A percentile compares a stretch with the other conserved stretches of the same genome.
Conservation (phyloP, 35 echinoderm and acorn worm species). For the Hemicentrotus pulcherrimus region DNA sequence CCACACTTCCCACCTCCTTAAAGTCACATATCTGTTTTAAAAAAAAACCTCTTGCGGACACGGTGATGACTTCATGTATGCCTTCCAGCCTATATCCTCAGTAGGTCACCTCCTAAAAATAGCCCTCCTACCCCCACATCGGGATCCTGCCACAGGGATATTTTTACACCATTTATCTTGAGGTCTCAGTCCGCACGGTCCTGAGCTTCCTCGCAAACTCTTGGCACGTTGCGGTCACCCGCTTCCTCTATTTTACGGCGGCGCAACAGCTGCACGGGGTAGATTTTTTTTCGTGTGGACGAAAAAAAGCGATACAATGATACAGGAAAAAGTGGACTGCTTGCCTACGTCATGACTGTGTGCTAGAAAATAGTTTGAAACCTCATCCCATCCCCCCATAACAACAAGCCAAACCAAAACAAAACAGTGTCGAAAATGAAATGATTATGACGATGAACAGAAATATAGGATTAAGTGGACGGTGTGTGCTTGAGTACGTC, state of each 20-base stretch:
- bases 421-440: background rate
- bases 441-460: background rate
- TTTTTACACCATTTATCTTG: background rate
- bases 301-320: background rate
- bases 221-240: background rate
- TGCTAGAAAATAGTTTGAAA: background rate
- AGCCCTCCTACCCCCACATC: background rate
- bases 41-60: too few species aligned
- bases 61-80: background rate
- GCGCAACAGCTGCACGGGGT: background rate
- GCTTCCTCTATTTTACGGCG: background rate
- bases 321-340: constrained; percentile 9
- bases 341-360: background rate
- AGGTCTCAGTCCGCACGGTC: background rate
- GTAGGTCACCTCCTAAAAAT: background rate
- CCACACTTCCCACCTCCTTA: too few species aligned
- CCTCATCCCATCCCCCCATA: background rate
- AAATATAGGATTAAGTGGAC: too few species aligned
- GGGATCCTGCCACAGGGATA: background rate
- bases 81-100: background rate
- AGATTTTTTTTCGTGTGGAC: background rate
- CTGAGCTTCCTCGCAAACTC: background rate
- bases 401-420: constrained; percentile 3
- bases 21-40: too few species aligned
- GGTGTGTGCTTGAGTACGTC: too few species aligned